Base-by-base conservation (phyloP, 2,113 vertebrate species). In the Periophthalmus modestus region DNA sequence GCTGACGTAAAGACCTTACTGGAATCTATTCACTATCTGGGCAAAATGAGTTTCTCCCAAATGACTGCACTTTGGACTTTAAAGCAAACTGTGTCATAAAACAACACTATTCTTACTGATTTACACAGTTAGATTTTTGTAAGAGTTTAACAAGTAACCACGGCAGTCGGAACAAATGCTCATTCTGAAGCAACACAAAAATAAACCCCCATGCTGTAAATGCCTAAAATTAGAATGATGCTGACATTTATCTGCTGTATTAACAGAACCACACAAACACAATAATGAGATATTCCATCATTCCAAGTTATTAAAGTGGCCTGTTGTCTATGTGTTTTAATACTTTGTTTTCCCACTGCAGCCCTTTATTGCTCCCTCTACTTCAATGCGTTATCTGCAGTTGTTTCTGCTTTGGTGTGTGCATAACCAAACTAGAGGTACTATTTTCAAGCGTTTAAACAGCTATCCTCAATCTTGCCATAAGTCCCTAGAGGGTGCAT, bases 281-380 rank as follows among this genome's bases (percentile, higher is more conserved):
- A 33, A 62, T 62, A 62, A 62, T 62, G 59, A 62, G 28, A 62
- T 34, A 62, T 33, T 62, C 59, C 59, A 62, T 34, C 59, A 62
- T 28, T 28, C 28, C 34, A 62, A 62, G 59, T 62, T 62, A 62
- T 34, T 62, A 62, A 62, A 62, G 59, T 34, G 14, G 15, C 28
- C 28, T 62, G 24, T 62, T 62, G 59, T 62, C 59, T 62, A 59
- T 59, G 59, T 62, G 59, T 62, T 62, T 62, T 62, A 62, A 62
- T 62, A 62, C 59, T 65, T 39, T 65, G 33, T 65, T 36, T 39
- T 43, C 34, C 62, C 62, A 39, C 34, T 43, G 62, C 33, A 65
- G 33, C 18, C 61, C 15, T 65, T 36, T 36, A 65, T 65, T 62
- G 59, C 28, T 62, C 59, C 7, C 13, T 14, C 16, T 39, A 10